A percentile compares a stretch with the other conserved stretches of the same genome.
Conservation (phyloP, 2,797 vertebrate genomes). For the Pseudomugil tenellus region DNA sequence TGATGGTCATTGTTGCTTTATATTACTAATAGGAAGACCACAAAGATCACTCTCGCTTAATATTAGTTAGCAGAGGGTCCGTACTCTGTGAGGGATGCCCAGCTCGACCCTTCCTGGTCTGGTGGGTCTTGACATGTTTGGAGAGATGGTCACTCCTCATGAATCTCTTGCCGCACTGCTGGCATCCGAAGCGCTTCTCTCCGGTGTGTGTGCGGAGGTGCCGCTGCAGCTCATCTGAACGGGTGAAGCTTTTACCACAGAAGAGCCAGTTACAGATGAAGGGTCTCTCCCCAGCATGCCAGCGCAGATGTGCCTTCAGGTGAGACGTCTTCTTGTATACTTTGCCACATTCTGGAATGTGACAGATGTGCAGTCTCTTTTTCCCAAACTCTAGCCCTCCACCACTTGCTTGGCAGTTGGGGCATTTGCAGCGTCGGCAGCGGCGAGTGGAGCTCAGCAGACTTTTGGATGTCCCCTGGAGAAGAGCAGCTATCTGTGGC, state of each 20-base stretch:
- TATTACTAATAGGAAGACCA: constrained; percentile 1
- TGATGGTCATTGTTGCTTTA: constrained; percentile 29
- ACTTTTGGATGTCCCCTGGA: constrained; percentile 87
- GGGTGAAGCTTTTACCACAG: constrained; percentile 89
- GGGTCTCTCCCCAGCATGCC: constrained; percentile 88
- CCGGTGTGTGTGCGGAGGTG: constrained; percentile 90
- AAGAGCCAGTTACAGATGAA: constrained; percentile 91
- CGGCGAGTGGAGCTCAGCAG: constrained; percentile 86
- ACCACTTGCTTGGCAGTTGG: constrained; percentile 85
- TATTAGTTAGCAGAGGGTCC: constrained; percentile 79
- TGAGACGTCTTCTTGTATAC: constrained; percentile 90
- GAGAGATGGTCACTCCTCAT: constrained; percentile 92
- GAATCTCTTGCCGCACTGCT: constrained; percentile 89
- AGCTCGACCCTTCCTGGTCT: constrained; percentile 83
- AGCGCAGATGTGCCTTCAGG: constrained; percentile 89
- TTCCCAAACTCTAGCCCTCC: constrained; percentile 84
- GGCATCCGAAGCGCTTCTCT: constrained; percentile 90
- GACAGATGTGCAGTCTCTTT: constrained; percentile 90
- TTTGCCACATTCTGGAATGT: constrained; percentile 89
- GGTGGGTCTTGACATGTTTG: constrained; percentile 91
- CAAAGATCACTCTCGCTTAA: constrained; percentile 83
- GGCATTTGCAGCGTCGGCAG: constrained; percentile 88
- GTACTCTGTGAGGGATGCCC: constrained; percentile 67
- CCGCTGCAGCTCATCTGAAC: constrained; percentile 89
- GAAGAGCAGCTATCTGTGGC: constrained; percentile 87